Evolutionary conservation across 1,140 invertebrate genomes (phyloP), one percentile per base, ranked within the genome.

Genomic region (Triops cancriformis): DNA sequence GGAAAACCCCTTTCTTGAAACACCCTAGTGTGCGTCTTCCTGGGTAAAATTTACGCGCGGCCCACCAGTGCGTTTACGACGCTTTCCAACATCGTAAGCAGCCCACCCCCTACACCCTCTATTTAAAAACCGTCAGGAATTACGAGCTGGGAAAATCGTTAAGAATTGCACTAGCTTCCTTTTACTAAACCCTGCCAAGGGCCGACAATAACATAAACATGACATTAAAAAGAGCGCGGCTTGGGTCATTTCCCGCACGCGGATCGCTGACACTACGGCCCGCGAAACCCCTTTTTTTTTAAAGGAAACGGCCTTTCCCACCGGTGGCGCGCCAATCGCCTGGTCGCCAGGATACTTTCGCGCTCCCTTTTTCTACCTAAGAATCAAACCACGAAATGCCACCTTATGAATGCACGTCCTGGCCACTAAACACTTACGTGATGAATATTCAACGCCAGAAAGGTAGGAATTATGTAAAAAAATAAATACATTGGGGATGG

Each of bases 41-140:
- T 64, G 18, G 31, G 31, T 2, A 23, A 64, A 18, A 0, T 23
- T 64, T 64, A 64, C 45, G n/a, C 14, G 9, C 18, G 51, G 14
- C 51, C n/a, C 51, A 64, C 14, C 14, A 64, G 51, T 64, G 51
- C 51, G n/a, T 64, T 64, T 64, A 64, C 51, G 51, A 64, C 51
- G 23, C 51, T 10, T 64, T 64, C 23, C 6, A 64, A 7, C 31
- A 37, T 37, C 31, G 31, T 37, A 4, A 14, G 14, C 0, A 14
- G 11, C n/a, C 51, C 51, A 6, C 10, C 51, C 51, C 51, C 51
- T 18, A 64, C n/a, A n/a, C n/a, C n/a, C n/a, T n/a, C n/a, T n/a
- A n/a, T n/a, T n/a, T n/a, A n/a, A n/a, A n/a, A n/a, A 64, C 3
- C 51, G 18, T 18, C 4, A 18, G 51, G 51, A 64, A 64, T 64